These are phyloP conservation scores for Lucifuga dentata DNA, from an alignment of 2,113 vertebrate genomes.

Conservation along the genomic window DNA sequence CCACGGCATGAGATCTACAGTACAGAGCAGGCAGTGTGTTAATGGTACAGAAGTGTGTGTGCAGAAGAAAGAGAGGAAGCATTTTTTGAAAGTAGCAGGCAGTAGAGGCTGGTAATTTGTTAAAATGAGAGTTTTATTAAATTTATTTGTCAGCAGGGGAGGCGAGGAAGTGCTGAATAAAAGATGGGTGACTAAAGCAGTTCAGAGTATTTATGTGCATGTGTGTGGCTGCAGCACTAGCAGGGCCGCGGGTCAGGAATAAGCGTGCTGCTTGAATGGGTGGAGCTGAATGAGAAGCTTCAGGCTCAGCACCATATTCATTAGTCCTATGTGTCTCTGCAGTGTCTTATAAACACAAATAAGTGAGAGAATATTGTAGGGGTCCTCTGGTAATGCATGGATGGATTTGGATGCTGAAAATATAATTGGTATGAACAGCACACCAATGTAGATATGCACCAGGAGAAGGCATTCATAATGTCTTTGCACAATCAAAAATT, in stretches of 20 bases:
- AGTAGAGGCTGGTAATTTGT: constrained; percentile 68
- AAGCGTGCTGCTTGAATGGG: constrained; percentile 29
- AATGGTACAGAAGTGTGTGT: constrained; percentile 1
- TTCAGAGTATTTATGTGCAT: constrained; percentile 62
- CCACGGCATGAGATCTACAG: constrained; percentile 48
- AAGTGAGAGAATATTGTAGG: not conserved
- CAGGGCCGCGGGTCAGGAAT: constrained; percentile 35
- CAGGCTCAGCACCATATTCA: constrained; percentile 28
- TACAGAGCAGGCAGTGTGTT: constrained; percentile 12
- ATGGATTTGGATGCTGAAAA: not conserved
- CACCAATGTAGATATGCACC: too few species aligned
- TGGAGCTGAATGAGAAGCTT: constrained; percentile 49
- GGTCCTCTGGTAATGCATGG: constrained; percentile 13
- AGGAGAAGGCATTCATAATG: too few species aligned
- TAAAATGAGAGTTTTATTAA: constrained; percentile 73
- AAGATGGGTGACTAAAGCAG: constrained; percentile 63
- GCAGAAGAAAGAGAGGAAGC: not conserved
- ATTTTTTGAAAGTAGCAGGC: constrained; percentile 44
- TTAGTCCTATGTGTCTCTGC: constrained; percentile 38
- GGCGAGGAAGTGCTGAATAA: constrained; percentile 70
- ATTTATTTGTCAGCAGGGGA: constrained; percentile 67
- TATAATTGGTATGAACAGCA: not conserved
- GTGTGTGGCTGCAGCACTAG: constrained; percentile 15
- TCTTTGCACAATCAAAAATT: too few species aligned
- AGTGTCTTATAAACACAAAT: constrained; percentile 7